These are phyloP conservation scores for Drosophila mimica DNA, from an alignment of 2,888 invertebrate species.

Conservation along the genomic window DNA sequence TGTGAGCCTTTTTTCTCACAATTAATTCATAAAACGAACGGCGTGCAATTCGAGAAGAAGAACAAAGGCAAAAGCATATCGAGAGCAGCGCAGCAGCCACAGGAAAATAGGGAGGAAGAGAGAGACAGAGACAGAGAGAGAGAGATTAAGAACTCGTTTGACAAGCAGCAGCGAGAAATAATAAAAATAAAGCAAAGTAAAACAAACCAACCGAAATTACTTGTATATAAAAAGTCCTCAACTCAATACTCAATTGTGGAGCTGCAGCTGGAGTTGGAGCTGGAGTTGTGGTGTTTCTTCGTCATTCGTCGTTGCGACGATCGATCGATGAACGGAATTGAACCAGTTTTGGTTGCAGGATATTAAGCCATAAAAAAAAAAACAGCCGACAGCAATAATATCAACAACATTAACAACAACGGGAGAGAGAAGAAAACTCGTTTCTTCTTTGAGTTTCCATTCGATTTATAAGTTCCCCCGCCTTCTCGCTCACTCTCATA, in stretches of 20 bases:
- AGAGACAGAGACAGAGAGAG: background rate
- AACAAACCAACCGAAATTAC: constrained; percentile 48
- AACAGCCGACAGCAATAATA: constrained; percentile 23
- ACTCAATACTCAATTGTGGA: constrained; percentile 22
- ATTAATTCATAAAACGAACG: constrained; percentile 61
- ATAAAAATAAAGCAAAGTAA: constrained; percentile 20
- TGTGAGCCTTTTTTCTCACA: constrained; percentile 42
- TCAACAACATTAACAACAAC: constrained; percentile 15
- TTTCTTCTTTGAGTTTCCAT: constrained; percentile 50
- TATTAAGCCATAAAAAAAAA: constrained; percentile 73
- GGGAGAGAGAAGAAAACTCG: constrained; percentile 47
- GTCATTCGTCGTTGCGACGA: constrained; percentile 33
- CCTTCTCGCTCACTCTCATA: background rate
- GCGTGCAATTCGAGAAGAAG: constrained; percentile 27
- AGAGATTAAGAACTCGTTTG: constrained; percentile 52
- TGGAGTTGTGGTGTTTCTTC: background rate
- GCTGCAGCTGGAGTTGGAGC: constrained; percentile 2
- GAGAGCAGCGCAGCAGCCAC: background rate
- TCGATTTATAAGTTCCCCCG: constrained; percentile 16
- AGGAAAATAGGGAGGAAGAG: background rate
- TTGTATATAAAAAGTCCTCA: constrained; percentile 3
- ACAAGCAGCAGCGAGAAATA: constrained; percentile 9
- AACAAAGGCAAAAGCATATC: constrained; percentile 48
- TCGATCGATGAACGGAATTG: constrained; percentile 59
- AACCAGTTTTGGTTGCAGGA: constrained; percentile 76